Evolutionary conservation across 2,888 invertebrate species (phyloP), one percentile per base, ranked within the genome.

Genomic region (Chirona hameri): DNA sequence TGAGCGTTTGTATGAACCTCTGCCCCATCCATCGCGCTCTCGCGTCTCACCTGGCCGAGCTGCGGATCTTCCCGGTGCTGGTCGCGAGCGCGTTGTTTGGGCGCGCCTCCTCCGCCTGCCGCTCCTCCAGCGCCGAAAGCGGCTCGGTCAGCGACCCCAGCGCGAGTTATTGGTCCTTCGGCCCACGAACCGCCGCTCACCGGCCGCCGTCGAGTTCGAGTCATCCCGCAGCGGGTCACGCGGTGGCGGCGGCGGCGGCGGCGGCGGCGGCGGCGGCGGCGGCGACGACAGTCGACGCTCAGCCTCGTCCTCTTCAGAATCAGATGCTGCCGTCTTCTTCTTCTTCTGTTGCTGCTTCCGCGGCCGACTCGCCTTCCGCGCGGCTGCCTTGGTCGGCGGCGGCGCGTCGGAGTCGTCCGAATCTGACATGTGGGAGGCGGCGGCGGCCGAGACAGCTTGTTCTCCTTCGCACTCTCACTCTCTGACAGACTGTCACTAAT

Each of bases 151-250:
- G 83, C 31, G 84, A 85, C 5, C 84, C 84, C 48, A 85, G 72
- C 27, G n/a, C n/a, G 85, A 85, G 81, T 85, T 85, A 83, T 85
- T 85, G 46, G 85, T 85, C 79, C 84, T 84, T 48, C 85, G 84
- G 15, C 85, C 85, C 24, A 79, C 79, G 52, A 79, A 79, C 4
- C 52, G n/a, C 27, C 27, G 14, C 48, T 48, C 48, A n/a, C 27
- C 52, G 48, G 29, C 72, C 24, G 76, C 39, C 76, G 76, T 39
- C 9, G 48, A 7, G 48, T 39, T 76, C 39, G 52, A 48, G 48
- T 46, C 79, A 15, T 46, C 79, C 27, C 48, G 52, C 79, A 52
- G 27, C 79, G 79, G 52, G 27, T 46, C 27, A 27, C 79, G n/a
- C 48, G n/a, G 76, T n/a, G 46, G 79, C 46, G 15, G 21, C 76